phyloP scores from a whole-genome alignment of 2,797 vertebrate species.

The Enteromius viviparus region DNA sequence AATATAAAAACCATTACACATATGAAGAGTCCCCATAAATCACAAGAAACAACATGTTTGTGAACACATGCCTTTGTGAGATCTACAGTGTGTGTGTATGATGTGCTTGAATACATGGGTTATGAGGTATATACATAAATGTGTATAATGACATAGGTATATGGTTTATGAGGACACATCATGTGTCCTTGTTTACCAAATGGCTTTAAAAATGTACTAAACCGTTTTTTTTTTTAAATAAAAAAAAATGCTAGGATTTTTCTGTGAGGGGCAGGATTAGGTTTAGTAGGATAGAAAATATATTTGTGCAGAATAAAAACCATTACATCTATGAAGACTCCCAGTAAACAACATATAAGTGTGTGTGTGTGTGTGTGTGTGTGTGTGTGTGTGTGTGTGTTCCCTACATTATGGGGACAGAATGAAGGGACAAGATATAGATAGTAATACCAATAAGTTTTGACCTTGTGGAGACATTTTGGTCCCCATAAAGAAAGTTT shows the following conservation, averaged over 20 bases:
- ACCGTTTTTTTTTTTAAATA: background rate
- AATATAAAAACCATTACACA: too few species aligned
- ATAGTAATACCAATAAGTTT: background rate
- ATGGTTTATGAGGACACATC: background rate
- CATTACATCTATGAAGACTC: background rate
- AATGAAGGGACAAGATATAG: background rate
- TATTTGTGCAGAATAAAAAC: background rate
- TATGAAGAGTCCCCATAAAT: too few species aligned
- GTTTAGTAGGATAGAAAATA: background rate
- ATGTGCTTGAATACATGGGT: background rate
- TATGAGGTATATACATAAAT: background rate
- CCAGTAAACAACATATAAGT: background rate
- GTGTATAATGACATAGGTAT: background rate
- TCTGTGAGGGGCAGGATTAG: background rate
- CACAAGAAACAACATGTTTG: slow-evolving; percentile 27
- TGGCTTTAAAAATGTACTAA: background rate
- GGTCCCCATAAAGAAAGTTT: background rate
- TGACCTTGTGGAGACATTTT: background rate
- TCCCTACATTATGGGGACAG: background rate
- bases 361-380: background rate
- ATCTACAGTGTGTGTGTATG: slow-evolving; percentile 12
- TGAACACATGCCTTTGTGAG: slow-evolving; percentile 47
- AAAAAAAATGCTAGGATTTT: background rate
- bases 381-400: background rate
- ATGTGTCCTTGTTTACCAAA: background rate